phyloP scores from a whole-genome alignment of 2,797 vertebrate genomes.

The Falco naumanni region DNA sequence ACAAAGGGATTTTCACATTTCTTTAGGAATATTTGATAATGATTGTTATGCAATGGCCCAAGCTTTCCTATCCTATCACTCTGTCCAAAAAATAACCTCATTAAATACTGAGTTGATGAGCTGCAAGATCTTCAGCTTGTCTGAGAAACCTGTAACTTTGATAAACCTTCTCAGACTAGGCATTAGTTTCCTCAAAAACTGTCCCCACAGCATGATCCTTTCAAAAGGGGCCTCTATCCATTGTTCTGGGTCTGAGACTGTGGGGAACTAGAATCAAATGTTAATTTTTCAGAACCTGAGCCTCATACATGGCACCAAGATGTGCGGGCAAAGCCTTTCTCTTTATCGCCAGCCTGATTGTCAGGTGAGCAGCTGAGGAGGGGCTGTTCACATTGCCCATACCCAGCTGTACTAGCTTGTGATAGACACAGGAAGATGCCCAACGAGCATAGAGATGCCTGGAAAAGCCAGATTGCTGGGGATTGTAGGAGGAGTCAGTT shows the following conservation, averaged over 20 bases:
- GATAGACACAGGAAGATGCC: background rate
- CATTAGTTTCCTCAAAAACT: background rate
- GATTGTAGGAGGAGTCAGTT: background rate
- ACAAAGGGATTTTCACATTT: background rate
- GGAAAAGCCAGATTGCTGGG: background rate
- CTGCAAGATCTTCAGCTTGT: background rate
- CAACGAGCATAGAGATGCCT: background rate
- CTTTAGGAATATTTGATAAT: background rate
- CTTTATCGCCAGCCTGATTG: background rate
- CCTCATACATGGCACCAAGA: background rate
- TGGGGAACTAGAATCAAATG: background rate
- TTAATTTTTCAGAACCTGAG: background rate
- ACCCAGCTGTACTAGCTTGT: background rate
- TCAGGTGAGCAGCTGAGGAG: background rate
- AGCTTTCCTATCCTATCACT: background rate
- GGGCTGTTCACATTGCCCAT: background rate
- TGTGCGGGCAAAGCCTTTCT: background rate
- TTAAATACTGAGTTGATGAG: background rate
- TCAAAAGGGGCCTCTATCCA: background rate
- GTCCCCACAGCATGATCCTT: background rate
- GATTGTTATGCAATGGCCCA: background rate
- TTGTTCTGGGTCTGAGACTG: background rate
- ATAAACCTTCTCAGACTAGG: background rate
- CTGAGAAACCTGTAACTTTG: background rate
- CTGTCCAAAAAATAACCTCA: background rate